phyloP scores from a whole-genome alignment of 53 echinoderm and acorn worm genomes.

The Holothuria leucospilota region DNA sequence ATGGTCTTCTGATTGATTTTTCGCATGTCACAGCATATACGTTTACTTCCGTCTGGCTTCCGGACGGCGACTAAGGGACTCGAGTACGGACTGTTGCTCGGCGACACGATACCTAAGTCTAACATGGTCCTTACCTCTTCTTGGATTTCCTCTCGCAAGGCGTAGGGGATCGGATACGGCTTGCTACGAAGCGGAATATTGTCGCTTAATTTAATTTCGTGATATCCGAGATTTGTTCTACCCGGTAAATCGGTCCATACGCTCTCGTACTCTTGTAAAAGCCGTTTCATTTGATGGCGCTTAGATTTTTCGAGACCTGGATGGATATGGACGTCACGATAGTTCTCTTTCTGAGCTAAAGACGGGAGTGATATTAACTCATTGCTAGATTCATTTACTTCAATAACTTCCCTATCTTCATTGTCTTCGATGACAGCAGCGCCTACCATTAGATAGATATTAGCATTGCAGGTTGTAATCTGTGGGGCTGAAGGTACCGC shows the following conservation, averaged over 20 bases:
- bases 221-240: slow-evolving; percentile 45
- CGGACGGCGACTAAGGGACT: slow-evolving; percentile 26
- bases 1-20: slow-evolving; percentile 30
- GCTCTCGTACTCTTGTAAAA: slow-evolving; percentile 37
- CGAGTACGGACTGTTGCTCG: slow-evolving; percentile 56
- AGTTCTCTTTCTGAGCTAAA: slow-evolving; percentile 24
- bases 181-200: slow-evolving; percentile 34
- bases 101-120: slow-evolving; percentile 51
- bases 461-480: background rate
- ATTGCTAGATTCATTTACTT: background rate
- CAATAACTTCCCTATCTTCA: background rate
- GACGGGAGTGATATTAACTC: slow-evolving; percentile 29
- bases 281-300: background rate
- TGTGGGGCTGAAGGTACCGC: background rate
- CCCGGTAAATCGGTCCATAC: slow-evolving; percentile 68
- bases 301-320: background rate
- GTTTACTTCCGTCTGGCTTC: slow-evolving; percentile 33
- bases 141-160: slow-evolving; percentile 28
- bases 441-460: background rate
- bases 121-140: slow-evolving; percentile 66
- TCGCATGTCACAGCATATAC: slow-evolving; percentile 51
- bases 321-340: slow-evolving; percentile 21
- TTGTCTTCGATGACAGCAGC: slow-evolving; percentile 2
- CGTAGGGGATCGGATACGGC: slow-evolving; percentile 62
- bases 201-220: slow-evolving; percentile 51